Percentiles rank a stretch among this genome's conserved stretches.
phyloP scores from a whole-genome alignment of 2,113 vertebrate species.

The Marmota monax region DNA sequence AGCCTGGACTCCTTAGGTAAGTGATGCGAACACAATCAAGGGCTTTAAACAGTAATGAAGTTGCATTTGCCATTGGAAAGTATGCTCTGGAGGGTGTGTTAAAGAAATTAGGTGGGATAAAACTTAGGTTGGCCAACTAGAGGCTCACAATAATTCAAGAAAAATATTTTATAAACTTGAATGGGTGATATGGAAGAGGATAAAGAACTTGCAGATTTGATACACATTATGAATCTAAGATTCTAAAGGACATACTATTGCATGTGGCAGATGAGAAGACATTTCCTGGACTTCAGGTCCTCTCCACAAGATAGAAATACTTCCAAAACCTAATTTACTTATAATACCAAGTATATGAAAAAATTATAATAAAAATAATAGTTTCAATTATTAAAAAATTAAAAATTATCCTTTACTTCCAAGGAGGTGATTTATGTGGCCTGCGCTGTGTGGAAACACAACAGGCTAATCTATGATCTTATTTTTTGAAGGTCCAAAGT shows the following conservation, averaged over 20 bases:
- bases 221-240: background rate
- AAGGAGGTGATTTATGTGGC: background rate
- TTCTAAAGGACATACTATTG: background rate
- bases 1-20: background rate
- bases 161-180: background rate
- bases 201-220: background rate
- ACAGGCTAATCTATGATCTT: background rate
- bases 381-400: background rate
- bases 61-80: background rate
- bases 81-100: background rate
- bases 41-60: background rate
- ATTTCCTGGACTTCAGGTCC: background rate
- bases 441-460: background rate
- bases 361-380: background rate
- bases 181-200: background rate
- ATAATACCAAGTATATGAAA: background rate
- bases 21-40: background rate
- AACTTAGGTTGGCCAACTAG: background rate
- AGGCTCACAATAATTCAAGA: background rate
- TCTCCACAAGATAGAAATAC: background rate
- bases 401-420: background rate
- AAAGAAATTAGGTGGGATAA: background rate
- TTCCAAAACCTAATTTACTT: background rate
- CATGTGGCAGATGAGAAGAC: background rate
- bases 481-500: conserved; percentile 72